Evolutionary conservation across 2,888 invertebrate genomes (phyloP).

Genomic region (Melanostoma scalare): DNA sequence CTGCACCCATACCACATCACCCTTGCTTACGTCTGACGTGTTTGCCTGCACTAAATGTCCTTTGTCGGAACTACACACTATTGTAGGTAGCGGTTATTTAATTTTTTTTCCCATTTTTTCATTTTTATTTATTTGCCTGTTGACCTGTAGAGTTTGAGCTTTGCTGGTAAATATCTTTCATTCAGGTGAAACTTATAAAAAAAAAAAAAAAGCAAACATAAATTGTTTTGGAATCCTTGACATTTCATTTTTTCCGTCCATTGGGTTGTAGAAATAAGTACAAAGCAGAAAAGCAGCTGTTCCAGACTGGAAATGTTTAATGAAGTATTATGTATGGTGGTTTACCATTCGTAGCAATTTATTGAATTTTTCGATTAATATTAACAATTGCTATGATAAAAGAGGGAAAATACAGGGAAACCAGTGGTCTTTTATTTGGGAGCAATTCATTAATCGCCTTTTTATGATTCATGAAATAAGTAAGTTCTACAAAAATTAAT

Average conservation of each 20-base stretch:
- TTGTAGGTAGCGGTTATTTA: slow-evolving; percentile 13
- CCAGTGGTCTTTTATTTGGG: too few relatives aligned
- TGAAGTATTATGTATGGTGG: too few relatives aligned
- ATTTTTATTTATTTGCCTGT: slow-evolving; percentile 1
- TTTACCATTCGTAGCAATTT: too few relatives aligned
- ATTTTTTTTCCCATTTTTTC: slow-evolving; percentile 22
- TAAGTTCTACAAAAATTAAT: too few relatives aligned
- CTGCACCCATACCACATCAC: slow-evolving; percentile 40
- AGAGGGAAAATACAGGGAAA: too few relatives aligned
- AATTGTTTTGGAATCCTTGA: slow-evolving; percentile 55
- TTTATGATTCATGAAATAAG: too few relatives aligned
- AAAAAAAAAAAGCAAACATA: background rate
- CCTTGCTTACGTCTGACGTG: slow-evolving; percentile 27
- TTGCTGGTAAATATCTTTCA: slow-evolving; percentile 41
- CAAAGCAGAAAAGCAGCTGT: slow-evolving; percentile 3
- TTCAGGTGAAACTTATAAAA: slow-evolving; percentile 21
- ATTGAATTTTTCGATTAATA: too few relatives aligned
- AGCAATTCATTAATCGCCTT: too few relatives aligned
- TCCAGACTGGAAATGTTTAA: background rate
- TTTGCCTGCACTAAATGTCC: slow-evolving; percentile 36
- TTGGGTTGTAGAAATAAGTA: slow-evolving; percentile 36
- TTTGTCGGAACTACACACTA: slow-evolving; percentile 19
- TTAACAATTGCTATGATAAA: too few relatives aligned
- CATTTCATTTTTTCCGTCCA: slow-evolving; percentile 45
- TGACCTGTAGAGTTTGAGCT: slow-evolving; percentile 57